Percentiles rank a stretch among this genome's conserved stretches.
These are phyloP conservation scores for Hyles vespertilio DNA, from an alignment of 1,140 invertebrate species.

Conservation along the genomic window DNA sequence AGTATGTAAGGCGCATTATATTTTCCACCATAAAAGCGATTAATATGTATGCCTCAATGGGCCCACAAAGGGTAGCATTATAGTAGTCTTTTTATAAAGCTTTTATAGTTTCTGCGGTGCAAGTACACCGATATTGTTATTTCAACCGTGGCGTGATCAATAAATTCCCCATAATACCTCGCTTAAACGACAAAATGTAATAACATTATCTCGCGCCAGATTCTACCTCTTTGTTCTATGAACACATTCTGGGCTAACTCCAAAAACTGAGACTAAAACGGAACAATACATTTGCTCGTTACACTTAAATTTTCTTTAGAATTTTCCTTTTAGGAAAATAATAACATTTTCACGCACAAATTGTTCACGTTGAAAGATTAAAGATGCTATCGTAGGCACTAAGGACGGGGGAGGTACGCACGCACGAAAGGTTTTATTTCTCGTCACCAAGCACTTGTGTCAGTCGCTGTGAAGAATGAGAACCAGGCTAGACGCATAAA, in stretches of 20 bases:
- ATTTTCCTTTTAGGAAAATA: constrained; percentile 15
- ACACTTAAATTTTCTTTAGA: no score
- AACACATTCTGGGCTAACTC: no score
- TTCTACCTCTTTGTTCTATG: no score
- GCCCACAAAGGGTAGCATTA: constrained; percentile 43
- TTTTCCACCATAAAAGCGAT: constrained; percentile 43
- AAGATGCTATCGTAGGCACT: constrained; percentile 22
- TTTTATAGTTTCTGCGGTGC: constrained; percentile 26
- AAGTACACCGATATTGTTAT: constrained; percentile 34
- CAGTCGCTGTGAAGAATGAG: constrained; percentile 21
- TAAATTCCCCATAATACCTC: not conserved
- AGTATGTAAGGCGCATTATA: constrained; percentile 28
- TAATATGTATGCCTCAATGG: constrained; percentile 49
- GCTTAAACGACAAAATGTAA: no score
- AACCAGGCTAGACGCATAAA: constrained; percentile 9
- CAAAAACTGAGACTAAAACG: no score
- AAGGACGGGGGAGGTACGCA: constrained; percentile 15
- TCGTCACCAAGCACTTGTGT: constrained; percentile 13
- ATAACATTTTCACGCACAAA: constrained; percentile 15
- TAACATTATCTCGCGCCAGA: no score
- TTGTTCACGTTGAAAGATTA: constrained; percentile 22
- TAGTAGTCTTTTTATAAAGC: constrained; percentile 46
- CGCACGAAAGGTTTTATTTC: constrained; percentile 12
- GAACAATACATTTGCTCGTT: no score
- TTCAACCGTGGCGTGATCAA: constrained; percentile 26